A percentile compares a stretch with the other conserved stretches of the same genome.
Conservation (phyloP, 2,888 invertebrate genomes). For the Plusia festucae region DNA sequence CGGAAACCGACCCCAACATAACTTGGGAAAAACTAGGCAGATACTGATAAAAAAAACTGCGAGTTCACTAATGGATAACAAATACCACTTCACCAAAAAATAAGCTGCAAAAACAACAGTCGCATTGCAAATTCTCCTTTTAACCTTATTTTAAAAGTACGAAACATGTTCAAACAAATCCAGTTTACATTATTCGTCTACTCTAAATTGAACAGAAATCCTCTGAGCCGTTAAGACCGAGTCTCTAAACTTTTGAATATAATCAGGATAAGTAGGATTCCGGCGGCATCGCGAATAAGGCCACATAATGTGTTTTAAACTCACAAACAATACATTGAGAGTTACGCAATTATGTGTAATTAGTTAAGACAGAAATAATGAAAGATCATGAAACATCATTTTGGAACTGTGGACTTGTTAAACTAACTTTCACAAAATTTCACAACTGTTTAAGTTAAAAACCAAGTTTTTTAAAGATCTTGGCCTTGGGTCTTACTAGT, state of each 20-base stretch:
- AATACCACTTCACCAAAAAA: too few species aligned
- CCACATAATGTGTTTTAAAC: neutral
- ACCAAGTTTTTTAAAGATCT: too few species aligned
- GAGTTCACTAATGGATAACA: too few species aligned
- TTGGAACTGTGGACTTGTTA: neutral
- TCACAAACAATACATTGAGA: neutral
- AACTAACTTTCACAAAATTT: neutral
- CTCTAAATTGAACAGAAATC: neutral
- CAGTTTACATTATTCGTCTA: neutral
- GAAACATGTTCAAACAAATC: neutral
- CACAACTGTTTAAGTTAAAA: too few species aligned
- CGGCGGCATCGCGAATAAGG: neutral
- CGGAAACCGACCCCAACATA: too few species aligned
- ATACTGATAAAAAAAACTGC: too few species aligned
- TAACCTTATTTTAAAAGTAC: neutral
- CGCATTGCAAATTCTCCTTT: neutral
- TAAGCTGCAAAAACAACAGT: neutral
- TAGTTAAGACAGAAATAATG: neutral
- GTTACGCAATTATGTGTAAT: neutral
- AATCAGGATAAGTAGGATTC: constrained; percentile 2
- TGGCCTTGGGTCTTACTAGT: too few species aligned
- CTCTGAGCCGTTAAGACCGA: neutral
- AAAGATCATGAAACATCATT: neutral
- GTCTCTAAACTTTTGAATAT: neutral
- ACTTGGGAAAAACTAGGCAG: too few species aligned